phyloP scores from a whole-genome alignment of 2,797 vertebrate genomes.

The Apogon talboti region DNA sequence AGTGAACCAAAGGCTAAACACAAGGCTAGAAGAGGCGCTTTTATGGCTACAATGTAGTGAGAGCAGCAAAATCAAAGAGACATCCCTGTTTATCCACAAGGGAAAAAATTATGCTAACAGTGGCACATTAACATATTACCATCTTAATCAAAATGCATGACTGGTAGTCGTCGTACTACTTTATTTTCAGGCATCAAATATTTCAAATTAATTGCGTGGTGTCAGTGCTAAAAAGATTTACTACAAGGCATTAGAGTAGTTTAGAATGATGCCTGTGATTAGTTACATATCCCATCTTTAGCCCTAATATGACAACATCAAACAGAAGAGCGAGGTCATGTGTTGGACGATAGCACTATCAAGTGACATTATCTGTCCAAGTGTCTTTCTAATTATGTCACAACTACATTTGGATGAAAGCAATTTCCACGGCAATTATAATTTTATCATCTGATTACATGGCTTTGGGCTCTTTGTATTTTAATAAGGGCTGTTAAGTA shows the following conservation, averaged over 20 bases:
- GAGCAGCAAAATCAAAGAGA: conserved; percentile 72
- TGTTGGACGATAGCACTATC: conserved; percentile 20
- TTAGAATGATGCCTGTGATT: conserved; percentile 4
- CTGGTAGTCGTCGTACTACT: conserved; percentile 52
- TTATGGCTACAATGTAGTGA: conserved; percentile 49
- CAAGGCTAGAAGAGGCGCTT: conserved; percentile 55
- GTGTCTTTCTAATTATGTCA: conserved; percentile 56
- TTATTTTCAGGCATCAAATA: conserved; percentile 48
- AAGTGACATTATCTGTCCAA: conserved; percentile 47
- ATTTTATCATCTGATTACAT: conserved; percentile 71
- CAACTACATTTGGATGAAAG: conserved; percentile 59
- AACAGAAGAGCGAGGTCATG: conserved; percentile 15
- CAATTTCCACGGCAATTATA: conserved; percentile 69
- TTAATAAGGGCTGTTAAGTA: conserved; percentile 62
- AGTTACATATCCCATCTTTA: conserved; percentile 21
- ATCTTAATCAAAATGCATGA: conserved; percentile 71
- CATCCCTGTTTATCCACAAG: conserved; percentile 62
- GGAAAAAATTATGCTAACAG: conserved; percentile 85
- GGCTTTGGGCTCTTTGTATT: conserved; percentile 66
- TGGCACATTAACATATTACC: conserved; percentile 81
- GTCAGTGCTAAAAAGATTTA: conserved; percentile 11
- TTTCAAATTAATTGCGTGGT: conserved; percentile 12
- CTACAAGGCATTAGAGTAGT: not conserved
- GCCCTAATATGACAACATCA: conserved; percentile 21
- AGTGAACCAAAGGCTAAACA: conserved; percentile 54